phyloP scores from a whole-genome alignment of 2,888 invertebrate genomes.

The Leptogaster cylindrica region DNA sequence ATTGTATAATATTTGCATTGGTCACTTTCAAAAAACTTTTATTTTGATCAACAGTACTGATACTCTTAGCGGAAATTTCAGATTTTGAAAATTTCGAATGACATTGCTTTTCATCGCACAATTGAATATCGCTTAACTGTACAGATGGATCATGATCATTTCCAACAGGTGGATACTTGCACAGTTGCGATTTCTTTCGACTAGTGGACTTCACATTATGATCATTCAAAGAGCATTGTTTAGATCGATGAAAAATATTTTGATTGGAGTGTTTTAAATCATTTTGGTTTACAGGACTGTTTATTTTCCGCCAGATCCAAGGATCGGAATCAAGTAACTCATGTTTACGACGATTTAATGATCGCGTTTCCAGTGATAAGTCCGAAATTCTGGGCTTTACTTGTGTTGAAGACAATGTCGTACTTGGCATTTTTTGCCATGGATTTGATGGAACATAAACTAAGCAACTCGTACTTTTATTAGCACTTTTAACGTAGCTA shows the following conservation, averaged over 20 bases:
- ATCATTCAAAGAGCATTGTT: too few species aligned
- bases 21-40: conserved; percentile 53
- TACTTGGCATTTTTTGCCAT: conserved; percentile 57
- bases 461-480: conserved; percentile 57
- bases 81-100: too few species aligned
- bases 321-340: conserved; percentile 41
- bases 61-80: too few species aligned
- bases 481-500: conserved; percentile 50
- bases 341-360: conserved; percentile 49
- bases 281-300: background rate
- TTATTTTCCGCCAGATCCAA: conserved; percentile 56
- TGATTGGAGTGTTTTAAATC: conserved; percentile 47
- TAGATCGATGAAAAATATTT: too few species aligned
- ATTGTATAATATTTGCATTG: conserved; percentile 54
- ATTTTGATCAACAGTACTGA: conserved; percentile 43
- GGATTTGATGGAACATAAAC: conserved; percentile 59
- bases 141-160: conserved; percentile 52
- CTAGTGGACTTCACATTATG: conserved; percentile 43
- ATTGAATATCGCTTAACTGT: conserved; percentile 46
- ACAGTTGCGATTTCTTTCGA: conserved; percentile 53
- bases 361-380: conserved; percentile 49
- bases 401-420: conserved; percentile 2
- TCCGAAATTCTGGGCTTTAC: conserved; percentile 7
- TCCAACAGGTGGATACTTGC: conserved; percentile 51
- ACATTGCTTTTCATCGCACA: too few species aligned